Base-by-base conservation (phyloP, 2,113 vertebrate species). In the Ceyx margarethae region DNA sequence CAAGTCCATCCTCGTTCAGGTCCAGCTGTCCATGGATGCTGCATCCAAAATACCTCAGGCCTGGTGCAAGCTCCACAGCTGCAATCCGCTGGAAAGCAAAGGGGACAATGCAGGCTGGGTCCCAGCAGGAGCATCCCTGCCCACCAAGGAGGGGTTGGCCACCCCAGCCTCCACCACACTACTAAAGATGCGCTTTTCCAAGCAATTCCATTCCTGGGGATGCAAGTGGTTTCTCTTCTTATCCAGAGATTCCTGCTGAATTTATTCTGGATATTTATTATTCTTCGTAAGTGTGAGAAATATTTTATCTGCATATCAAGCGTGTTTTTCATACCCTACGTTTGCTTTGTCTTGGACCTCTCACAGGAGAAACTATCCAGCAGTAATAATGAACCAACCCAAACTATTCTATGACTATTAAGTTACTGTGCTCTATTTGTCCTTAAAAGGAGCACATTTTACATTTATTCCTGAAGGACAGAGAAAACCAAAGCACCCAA, bases 21-120 rank as follows among this genome's bases (percentile, higher is more conserved):
- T 99, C 99, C 98, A 99, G 97, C 48, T 97, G 97, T 19, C 99
- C 99, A 0, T 99, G 99, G 93, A 99, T 97, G 60, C 98, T 99
- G 96, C 98, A 98, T 37, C 99, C 99, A n/a, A 99, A 99, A 89
- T 99, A 99, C 94, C 97, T 98, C 90, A 99, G 97, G 40, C 98
- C 98, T 0, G 98, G 93, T 2, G 97, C 96, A 31, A 99, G 95
- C 71, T 98, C 97, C 0, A 94, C 95, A 6, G 99, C 99, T 0
- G 98, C 96, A 21, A 99, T 98, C 89, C 98, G 97, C 99, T 99
- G 97, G 42, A 90, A 96, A 48, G 26, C 20, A 74, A n/a, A 3
- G 46, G 50, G 71, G 46, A 33, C 17, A 9, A 26, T 67, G 26
- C 45, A 60, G 42, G 13, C 35, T 17, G 29, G 22, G 4, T n/a